Base-by-base conservation (phyloP, 1,140 invertebrate species). In the Mercenaria mercenaria region DNA sequence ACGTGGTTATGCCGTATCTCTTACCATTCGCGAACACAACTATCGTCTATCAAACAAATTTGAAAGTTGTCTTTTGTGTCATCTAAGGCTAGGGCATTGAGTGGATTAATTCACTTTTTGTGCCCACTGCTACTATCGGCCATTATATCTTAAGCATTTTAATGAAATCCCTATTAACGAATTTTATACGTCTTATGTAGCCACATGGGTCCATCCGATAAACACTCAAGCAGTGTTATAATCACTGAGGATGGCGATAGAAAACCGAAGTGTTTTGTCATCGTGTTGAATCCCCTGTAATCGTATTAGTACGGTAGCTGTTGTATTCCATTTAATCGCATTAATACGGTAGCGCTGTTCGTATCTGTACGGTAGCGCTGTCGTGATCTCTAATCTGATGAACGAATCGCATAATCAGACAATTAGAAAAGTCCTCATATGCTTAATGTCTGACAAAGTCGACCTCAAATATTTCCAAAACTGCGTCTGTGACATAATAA, bases 201-300 rank as follows among this genome's bases (percentile, higher is more conserved):
- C 83, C 50, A 34, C 83, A 76, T 59, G 83, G 32, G 37, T 18
- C 67, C 43, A 26, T 13, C 43, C 29, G 56, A 86, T 86, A 86
- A 86, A 74, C 83, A 76, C 83, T 76, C 50, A 72, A 76, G 50
- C 52, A 34, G 81, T 47, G 50, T 86, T 43, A 86, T 86, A 86
- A 86, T 86, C 64, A 50, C 26, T 15, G 15, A 80, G 13, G 72
- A 76, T 76, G 72, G 41, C 41, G n/a, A 2, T 50, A 26, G 18
- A 13, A 34, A 23, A 76, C 37, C 11, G n/a, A n/a, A 76, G 26
- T 47, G 29, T 50, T 11, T 18, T 41, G 39, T 43, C 23, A 74
- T 74, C 34, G n/a, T 26, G 37, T 76, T 29, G 41, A 43, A 43
- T 76, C 72, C 26, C 72, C 39, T 76, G 11, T 50, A 76, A 76